Conservation (phyloP, 2,888 invertebrate species). For the Achlya flavicornis region DNA sequence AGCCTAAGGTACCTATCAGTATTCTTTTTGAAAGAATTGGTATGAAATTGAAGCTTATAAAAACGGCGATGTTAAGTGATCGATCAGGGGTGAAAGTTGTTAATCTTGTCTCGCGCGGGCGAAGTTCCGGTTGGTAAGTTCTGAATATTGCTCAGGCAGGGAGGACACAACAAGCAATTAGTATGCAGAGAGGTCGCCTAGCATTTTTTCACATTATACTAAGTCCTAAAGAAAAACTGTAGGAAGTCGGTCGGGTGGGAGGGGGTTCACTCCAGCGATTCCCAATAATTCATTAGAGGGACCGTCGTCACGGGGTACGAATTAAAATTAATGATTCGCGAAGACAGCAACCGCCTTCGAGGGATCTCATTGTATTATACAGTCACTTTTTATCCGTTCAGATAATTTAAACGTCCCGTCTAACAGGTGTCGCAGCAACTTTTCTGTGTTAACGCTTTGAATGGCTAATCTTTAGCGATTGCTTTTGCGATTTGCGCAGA, state of each 20-base stretch:
- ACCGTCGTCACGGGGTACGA: conserved; percentile 78
- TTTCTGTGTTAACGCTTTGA: conserved; percentile 60
- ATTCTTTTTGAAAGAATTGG: conserved; percentile 44
- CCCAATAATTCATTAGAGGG: conserved; percentile 83
- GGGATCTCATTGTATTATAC: conserved; percentile 73
- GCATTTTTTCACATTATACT: conserved; percentile 83
- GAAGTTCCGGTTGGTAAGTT: conserved; percentile 69
- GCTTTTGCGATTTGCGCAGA: not conserved
- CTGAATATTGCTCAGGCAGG: conserved; percentile 64
- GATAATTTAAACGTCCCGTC: conserved; percentile 69
- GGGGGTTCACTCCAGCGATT: conserved; percentile 72
- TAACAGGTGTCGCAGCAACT: conserved; percentile 70
- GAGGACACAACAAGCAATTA: conserved; percentile 81
- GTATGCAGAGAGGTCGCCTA: conserved; percentile 76
- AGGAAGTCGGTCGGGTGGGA: conserved; percentile 62
- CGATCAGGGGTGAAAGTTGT: conserved; percentile 77
- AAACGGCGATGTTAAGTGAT: conserved; percentile 71
- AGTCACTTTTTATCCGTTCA: conserved; percentile 76
- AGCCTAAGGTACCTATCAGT: conserved; percentile 49
- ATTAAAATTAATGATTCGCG: conserved; percentile 84
- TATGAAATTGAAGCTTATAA: conserved; percentile 61
- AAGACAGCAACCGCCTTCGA: conserved; percentile 68
- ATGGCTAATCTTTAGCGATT: conserved; percentile 24
- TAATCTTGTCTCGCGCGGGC: conserved; percentile 72
- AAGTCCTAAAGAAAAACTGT: conserved; percentile 78